These are phyloP conservation scores for Cephus spinipes DNA, from an alignment of 2,888 invertebrate genomes.

Conservation along the genomic window DNA sequence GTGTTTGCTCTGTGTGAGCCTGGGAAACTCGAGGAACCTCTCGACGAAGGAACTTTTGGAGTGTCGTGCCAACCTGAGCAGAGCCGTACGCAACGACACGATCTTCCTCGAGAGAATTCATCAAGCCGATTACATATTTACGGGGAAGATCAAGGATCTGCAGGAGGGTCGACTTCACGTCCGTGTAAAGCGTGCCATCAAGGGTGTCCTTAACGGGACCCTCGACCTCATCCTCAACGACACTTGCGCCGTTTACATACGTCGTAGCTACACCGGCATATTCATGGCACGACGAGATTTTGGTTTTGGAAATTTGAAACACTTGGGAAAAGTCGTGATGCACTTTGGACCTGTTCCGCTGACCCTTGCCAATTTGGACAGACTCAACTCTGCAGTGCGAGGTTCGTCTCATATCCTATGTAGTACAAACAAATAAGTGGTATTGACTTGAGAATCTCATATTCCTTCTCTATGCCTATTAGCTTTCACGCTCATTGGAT, in stretches of 20 bases:
- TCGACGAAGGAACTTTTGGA: slow-evolving; percentile 58
- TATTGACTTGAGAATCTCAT: not conserved
- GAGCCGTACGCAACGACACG: slow-evolving; percentile 57
- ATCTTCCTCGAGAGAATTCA: slow-evolving; percentile 51
- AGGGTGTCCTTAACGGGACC: slow-evolving; percentile 51
- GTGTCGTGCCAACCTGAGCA: slow-evolving; percentile 58
- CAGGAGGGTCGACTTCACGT: slow-evolving; percentile 45
- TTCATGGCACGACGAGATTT: slow-evolving; percentile 50
- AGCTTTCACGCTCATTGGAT: not conserved
- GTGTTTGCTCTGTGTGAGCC: slow-evolving; percentile 16
- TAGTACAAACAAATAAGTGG: slow-evolving; percentile 10
- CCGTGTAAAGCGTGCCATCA: slow-evolving; percentile 59
- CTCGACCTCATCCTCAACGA: slow-evolving; percentile 54
- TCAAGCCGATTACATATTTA: slow-evolving; percentile 59
- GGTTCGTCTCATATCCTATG: slow-evolving; percentile 33
- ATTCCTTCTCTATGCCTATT: not conserved
- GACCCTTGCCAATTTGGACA: slow-evolving; percentile 64
- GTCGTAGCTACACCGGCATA: slow-evolving; percentile 61
- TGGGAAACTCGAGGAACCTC: slow-evolving; percentile 21
- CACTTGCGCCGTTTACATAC: slow-evolving; percentile 56
- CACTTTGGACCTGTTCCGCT: slow-evolving; percentile 62
- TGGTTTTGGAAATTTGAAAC: slow-evolving; percentile 26
- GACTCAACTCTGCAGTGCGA: slow-evolving; percentile 63
- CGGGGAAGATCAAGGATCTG: slow-evolving; percentile 60
- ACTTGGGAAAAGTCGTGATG: slow-evolving; percentile 51